These are phyloP conservation scores for Leptinotarsa tumamoca DNA, from an alignment of 2,888 invertebrate genomes.

Conservation along the genomic window DNA sequence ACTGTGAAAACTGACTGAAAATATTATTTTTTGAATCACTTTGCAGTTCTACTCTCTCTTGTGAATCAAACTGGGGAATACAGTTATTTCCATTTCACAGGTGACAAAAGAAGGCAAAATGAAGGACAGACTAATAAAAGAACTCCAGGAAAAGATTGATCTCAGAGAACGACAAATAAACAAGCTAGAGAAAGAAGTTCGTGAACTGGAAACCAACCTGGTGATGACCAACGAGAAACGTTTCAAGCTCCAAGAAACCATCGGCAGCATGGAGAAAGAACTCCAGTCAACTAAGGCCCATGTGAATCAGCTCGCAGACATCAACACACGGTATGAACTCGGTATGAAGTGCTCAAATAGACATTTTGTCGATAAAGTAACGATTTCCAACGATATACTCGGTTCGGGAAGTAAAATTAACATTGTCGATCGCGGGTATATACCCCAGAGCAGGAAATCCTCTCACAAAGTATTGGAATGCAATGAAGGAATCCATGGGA, in stretches of 20 bases:
- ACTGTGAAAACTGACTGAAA: no score
- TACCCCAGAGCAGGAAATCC: background rate
- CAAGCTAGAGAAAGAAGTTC: conserved; percentile 58
- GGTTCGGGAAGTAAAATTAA: background rate
- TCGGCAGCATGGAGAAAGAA: conserved; percentile 62
- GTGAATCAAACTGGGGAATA: no score
- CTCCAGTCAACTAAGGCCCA: conserved; percentile 61
- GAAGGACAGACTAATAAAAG: conserved; percentile 56
- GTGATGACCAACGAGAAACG: conserved; percentile 61
- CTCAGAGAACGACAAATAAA: conserved; percentile 53
- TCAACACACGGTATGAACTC: conserved; percentile 60
- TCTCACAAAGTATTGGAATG: conserved; percentile 22
- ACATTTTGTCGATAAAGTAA: conserved; percentile 8
- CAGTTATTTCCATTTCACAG: conserved; percentile 24
- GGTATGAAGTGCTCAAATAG: conserved; percentile 47
- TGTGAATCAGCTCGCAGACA: conserved; percentile 58
- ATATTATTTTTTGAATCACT: no score
- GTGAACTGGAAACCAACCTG: conserved; percentile 57
- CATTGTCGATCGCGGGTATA: background rate
- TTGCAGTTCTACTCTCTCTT: no score
- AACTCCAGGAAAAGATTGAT: conserved; percentile 58
- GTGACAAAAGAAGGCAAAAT: conserved; percentile 52
- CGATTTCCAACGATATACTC: background rate
- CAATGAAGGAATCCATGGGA: conserved; percentile 3
- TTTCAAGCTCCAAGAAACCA: conserved; percentile 61